A percentile compares a stretch with the other conserved stretches of the same genome.
These are phyloP conservation scores for Scaeva pyrastri DNA, from an alignment of 2,888 invertebrate genomes.

Conservation along the genomic window DNA sequence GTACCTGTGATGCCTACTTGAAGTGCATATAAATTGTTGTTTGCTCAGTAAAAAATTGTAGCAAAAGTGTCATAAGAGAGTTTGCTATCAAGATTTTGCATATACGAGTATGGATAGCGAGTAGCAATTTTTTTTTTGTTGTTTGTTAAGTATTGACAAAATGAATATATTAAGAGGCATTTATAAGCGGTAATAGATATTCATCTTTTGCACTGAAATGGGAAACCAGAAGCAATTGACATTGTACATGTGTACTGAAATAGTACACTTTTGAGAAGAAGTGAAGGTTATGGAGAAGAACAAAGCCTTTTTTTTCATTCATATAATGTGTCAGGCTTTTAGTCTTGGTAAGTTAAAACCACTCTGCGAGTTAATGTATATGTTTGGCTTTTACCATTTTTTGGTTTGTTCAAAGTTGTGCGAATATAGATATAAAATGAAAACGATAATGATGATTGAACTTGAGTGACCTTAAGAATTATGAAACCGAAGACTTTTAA, in stretches of 20 bases:
- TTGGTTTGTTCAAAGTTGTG: neutral
- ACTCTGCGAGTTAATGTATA: too few relatives aligned
- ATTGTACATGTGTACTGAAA: slow-evolving; percentile 22
- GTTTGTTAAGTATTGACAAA: slow-evolving; percentile 28
- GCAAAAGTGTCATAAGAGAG: slow-evolving; percentile 60
- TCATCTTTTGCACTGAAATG: slow-evolving; percentile 12
- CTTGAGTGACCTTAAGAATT: slow-evolving; percentile 12
- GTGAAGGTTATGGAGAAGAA: slow-evolving; percentile 22
- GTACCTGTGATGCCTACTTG: slow-evolving; percentile 52
- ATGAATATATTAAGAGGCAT: slow-evolving; percentile 34
- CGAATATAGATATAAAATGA: neutral
- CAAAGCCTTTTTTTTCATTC: slow-evolving; percentile 23
- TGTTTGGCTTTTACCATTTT: neutral
- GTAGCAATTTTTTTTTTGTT: slow-evolving; percentile 7
- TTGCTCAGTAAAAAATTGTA: slow-evolving; percentile 21
- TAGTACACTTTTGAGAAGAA: slow-evolving; percentile 15
- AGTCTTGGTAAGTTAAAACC: slow-evolving; percentile 10
- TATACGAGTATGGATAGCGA: slow-evolving; percentile 42
- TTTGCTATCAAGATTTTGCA: slow-evolving; percentile 66
- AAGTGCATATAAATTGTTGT: slow-evolving; percentile 67
- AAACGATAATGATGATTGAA: slow-evolving; percentile 15
- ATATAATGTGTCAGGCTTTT: neutral
- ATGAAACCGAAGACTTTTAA: too few relatives aligned
- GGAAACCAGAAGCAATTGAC: slow-evolving; percentile 16
- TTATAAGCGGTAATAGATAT: slow-evolving; percentile 63